Conservation (phyloP, 35 echinoderm and acorn worm genomes). For the Chiridota heheva region DNA sequence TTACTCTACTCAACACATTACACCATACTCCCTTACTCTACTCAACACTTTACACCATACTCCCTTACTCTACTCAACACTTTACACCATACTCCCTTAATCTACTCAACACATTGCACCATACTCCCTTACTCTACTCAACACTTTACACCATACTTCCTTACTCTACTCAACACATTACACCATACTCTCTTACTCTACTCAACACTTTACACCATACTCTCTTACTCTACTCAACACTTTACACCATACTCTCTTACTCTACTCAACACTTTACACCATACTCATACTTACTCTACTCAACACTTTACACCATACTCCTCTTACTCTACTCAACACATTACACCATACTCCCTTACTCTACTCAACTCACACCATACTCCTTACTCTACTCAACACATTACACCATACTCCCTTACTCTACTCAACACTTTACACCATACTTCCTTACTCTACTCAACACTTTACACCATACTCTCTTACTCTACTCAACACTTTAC, state of each 20-base stretch:
- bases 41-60: slow-evolving; percentile 7
- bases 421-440: slow-evolving; percentile 5
- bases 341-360: neutral
- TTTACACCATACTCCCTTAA: neutral
- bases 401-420: neutral
- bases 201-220: slow-evolving; percentile 7
- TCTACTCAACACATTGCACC: too few relatives aligned
- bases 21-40: too few relatives aligned
- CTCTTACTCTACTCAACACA: slow-evolving; percentile 9
- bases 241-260: neutral
- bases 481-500: slow-evolving; percentile 3
- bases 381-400: slow-evolving; percentile 24
- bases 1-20: too few relatives aligned
- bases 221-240: neutral
- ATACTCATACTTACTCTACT: too few relatives aligned
- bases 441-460: neutral
- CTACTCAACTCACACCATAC: too few relatives aligned
- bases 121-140: too few relatives aligned
- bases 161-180: too few relatives aligned
- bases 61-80: neutral
- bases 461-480: neutral
- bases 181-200: too few relatives aligned
- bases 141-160: slow-evolving; percentile 3
- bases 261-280: slow-evolving; percentile 5
- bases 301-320: slow-evolving; percentile 8